These are phyloP conservation scores for Podarcis siculus DNA, from an alignment of 2,797 vertebrate genomes.

Conservation along the genomic window DNA sequence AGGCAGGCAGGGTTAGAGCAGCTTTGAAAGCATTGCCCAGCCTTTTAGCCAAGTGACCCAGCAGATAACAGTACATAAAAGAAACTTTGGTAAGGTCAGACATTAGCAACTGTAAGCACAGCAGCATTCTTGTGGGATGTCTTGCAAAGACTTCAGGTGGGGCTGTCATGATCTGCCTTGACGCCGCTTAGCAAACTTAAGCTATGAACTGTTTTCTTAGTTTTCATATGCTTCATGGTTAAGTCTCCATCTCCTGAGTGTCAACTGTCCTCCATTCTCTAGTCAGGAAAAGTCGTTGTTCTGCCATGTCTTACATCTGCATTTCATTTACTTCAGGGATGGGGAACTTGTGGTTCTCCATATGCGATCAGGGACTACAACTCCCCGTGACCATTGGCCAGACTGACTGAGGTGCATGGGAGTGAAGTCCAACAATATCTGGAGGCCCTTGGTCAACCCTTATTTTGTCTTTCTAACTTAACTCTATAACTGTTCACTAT, in stretches of 20 bases:
- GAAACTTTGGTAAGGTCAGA: not conserved
- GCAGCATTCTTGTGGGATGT: not conserved
- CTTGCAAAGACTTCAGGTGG: not conserved
- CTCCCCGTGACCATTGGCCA: no score
- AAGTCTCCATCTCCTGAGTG: not conserved
- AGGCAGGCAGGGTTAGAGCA: not conserved
- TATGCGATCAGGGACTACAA: no score
- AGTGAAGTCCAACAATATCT: no score
- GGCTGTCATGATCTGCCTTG: not conserved
- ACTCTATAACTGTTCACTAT: not conserved
- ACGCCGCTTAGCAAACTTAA: not conserved
- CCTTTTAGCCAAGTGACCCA: not conserved
- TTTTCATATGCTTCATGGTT: not conserved
- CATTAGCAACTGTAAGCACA: not conserved
- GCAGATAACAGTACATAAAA: not conserved
- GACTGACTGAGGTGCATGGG: no score
- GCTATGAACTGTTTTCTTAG: not conserved
- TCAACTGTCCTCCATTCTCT: not conserved
- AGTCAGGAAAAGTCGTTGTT: not conserved
- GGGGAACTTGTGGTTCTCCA: no score
- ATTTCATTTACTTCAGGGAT: not conserved
- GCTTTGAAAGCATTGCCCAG: not conserved
- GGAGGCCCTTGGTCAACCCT: no score
- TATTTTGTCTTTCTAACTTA: not conserved
- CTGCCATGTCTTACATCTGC: not conserved